Conservation (phyloP, 2,113 vertebrate species). For the Vulpes vulpes region DNA sequence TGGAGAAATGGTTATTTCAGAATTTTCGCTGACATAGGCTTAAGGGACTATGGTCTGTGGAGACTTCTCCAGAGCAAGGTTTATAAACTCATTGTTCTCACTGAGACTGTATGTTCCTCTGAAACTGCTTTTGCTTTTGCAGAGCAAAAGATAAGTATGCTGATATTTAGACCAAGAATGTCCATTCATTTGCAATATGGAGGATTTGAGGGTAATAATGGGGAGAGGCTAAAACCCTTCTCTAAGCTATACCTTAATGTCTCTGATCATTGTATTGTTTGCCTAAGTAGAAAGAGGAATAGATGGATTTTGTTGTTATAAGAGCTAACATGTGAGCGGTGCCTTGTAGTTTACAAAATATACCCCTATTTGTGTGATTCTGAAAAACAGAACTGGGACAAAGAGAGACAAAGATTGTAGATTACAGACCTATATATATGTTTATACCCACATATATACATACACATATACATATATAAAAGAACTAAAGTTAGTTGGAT, state of each 20-base stretch:
- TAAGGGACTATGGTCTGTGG: neutral
- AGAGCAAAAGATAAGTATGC: neutral
- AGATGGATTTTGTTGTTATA: neutral
- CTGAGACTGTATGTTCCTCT: neutral
- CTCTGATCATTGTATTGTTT: neutral
- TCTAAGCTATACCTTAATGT: neutral
- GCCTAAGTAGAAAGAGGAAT: neutral
- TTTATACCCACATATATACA: neutral
- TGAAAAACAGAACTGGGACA: neutral
- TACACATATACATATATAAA: neutral
- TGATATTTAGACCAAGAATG: neutral
- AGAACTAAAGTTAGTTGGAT: neutral
- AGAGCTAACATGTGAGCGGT: neutral
- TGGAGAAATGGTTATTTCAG: neutral
- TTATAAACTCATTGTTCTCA: neutral
- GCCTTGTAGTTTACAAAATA: conserved; percentile 5
- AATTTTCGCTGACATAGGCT: neutral
- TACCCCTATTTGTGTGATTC: neutral
- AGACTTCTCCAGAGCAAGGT: neutral
- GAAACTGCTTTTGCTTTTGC: neutral
- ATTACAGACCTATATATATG: neutral
- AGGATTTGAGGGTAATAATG: neutral
- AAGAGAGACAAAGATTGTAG: neutral
- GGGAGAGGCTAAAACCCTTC: neutral
- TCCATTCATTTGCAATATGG: neutral